These are phyloP conservation scores for Odontomyia ornata DNA, from an alignment of 2,888 invertebrate genomes.

Conservation along the genomic window DNA sequence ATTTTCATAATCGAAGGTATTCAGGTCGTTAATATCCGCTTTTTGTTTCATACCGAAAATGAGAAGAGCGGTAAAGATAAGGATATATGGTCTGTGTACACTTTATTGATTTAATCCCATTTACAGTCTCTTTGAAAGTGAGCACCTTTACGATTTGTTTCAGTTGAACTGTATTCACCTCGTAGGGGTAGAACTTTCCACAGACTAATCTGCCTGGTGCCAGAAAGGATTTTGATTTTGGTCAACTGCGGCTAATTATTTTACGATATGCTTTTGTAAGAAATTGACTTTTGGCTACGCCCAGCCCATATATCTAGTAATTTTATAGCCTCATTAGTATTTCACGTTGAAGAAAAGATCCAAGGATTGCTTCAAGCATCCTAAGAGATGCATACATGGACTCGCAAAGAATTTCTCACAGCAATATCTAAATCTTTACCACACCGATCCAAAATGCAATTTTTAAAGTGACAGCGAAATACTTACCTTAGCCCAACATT, in stretches of 20 bases:
- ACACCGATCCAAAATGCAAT: too few species aligned
- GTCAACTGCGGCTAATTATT: constrained; percentile 10
- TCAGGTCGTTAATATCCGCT: not conserved
- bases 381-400: too few species aligned
- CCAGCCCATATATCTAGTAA: not conserved
- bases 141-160: not conserved
- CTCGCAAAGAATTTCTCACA: too few species aligned
- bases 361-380: too few species aligned
- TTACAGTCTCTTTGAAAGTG: not conserved
- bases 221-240: not conserved
- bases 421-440: too few species aligned
- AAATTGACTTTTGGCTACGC: constrained; percentile 36
- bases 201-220: constrained; percentile 23
- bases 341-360: too few species aligned
- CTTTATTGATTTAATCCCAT: constrained; percentile 29
- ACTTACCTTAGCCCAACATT: too few species aligned
- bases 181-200: not conserved
- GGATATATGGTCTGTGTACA: constrained; percentile 33
- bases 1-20: constrained; percentile 17
- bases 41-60: not conserved
- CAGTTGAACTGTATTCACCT: not conserved
- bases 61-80: not conserved
- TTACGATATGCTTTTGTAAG: constrained; percentile 25
- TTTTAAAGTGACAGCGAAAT: too few species aligned
- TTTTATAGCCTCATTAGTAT: too few species aligned